Evolutionary conservation across 2,113 vertebrate genomes (phyloP).

Genomic region (Calcarius ornatus): DNA sequence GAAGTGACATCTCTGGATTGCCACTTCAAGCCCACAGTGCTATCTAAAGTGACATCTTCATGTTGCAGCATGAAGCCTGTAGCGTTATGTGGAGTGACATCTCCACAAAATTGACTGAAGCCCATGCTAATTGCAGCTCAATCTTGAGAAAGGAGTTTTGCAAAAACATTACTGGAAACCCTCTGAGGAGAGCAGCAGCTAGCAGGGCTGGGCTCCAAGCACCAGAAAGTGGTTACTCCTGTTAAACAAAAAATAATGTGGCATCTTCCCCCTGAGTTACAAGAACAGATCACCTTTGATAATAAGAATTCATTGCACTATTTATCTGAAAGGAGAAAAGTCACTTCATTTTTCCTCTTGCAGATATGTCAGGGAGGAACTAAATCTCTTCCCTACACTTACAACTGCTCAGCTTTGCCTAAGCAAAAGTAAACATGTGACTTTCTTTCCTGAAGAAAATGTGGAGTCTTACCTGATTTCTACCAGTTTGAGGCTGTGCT

Average conservation of each 20-base stretch:
- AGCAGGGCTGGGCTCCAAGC: background rate
- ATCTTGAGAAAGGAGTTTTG: background rate
- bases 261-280: background rate
- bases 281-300: background rate
- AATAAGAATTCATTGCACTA: background rate
- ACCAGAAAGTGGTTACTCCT: background rate
- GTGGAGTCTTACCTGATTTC: background rate
- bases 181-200: background rate
- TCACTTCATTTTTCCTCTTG: background rate
- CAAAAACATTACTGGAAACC: background rate
- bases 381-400: background rate
- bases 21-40: background rate
- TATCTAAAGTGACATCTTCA: slow-evolving; percentile 43
- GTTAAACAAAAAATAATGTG: background rate
- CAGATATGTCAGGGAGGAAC: background rate
- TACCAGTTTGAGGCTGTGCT: background rate
- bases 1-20: slow-evolving; percentile 32
- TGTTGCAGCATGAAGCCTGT: background rate
- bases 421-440: fast-evolving
- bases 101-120: slow-evolving; percentile 22
- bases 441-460: background rate
- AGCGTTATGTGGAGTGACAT: background rate
- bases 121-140: slow-evolving; percentile 1
- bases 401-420: background rate
- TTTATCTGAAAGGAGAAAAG: background rate